A percentile compares a stretch with the other conserved stretches of the same genome.
phyloP scores from a whole-genome alignment of 2,113 vertebrate genomes.

The Felis chaus region DNA sequence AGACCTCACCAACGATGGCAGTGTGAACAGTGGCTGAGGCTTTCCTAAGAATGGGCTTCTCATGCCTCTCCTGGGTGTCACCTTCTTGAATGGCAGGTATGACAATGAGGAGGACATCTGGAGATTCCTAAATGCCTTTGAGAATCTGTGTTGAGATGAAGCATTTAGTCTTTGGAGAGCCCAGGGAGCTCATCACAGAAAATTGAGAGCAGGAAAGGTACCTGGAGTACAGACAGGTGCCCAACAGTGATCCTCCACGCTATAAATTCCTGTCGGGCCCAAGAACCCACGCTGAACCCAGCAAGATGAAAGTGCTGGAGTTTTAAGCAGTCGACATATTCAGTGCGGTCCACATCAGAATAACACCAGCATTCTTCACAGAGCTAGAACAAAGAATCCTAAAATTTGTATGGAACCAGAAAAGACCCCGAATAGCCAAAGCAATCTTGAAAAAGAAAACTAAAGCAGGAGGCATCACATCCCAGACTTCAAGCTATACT shows the following conservation, averaged over 20 bases:
- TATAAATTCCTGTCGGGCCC: conserved; percentile 21
- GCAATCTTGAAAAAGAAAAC: no score
- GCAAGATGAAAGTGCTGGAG: neutral
- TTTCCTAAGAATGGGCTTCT: neutral
- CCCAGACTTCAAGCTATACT: no score
- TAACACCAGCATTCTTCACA: no score
- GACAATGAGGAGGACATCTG: neutral
- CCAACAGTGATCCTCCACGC: neutral
- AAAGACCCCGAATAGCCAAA: no score
- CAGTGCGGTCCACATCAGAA: no score
- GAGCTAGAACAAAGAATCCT: no score
- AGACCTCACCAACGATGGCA: fast-evolving
- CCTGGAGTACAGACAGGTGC: neutral
- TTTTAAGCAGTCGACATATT: neutral
- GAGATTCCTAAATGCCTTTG: neutral
- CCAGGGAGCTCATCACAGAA: conserved; percentile 15
- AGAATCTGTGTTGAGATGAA: neutral
- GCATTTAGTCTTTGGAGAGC: conserved; percentile 7
- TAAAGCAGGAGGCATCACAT: no score
- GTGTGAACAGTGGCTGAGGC: fast-evolving
- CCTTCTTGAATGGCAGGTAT: neutral
- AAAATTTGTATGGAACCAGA: no score
- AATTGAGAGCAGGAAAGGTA: conserved; percentile 33
- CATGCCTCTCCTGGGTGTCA: conserved; percentile 9
- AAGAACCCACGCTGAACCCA: neutral